Evolutionary conservation across 64 coral and sea anemone species (phyloP).

Genomic region (Platygyra sinensis): DNA sequence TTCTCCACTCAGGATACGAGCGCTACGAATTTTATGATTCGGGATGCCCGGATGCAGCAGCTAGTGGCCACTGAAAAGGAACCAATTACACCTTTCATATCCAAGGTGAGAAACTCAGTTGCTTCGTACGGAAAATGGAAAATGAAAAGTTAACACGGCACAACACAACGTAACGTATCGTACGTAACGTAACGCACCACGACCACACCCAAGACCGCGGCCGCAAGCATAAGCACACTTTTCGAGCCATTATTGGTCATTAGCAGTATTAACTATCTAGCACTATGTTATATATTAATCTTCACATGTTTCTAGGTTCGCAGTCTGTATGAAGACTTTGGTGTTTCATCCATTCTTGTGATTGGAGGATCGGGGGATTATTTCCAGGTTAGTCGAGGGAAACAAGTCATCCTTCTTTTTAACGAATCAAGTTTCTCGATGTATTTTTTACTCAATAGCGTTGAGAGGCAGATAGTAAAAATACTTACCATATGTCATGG

Average conservation of each 20-base stretch:
- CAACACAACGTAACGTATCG: too few relatives aligned
- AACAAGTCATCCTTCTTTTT: not conserved
- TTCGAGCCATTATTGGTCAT: not conserved
- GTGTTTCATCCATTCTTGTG: constrained; percentile 69
- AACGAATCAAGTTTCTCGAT: too few relatives aligned
- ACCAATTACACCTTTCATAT: constrained; percentile 80
- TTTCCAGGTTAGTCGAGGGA: constrained; percentile 55
- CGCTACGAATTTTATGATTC: constrained; percentile 87
- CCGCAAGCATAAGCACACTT: not conserved
- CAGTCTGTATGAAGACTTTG: constrained; percentile 75
- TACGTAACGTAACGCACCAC: too few relatives aligned
- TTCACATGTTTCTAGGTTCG: constrained; percentile 44
- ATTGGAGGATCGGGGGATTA: constrained; percentile 84
- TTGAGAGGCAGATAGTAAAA: not conserved
- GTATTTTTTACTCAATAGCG: too few relatives aligned
- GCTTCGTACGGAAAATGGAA: not conserved
- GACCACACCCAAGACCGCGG: too few relatives aligned
- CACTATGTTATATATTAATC: not conserved
- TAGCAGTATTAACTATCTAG: too few relatives aligned
- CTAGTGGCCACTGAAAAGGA: constrained; percentile 72
- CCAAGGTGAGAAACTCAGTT: constrained; percentile 43
- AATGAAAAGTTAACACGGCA: too few relatives aligned
- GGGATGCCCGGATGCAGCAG: constrained; percentile 80
- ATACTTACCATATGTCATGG: not conserved
- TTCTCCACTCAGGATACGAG: constrained; percentile 64